Evolutionary conservation across 2,888 invertebrate genomes (phyloP).

Genomic region (Leptinotarsa peninsularis): DNA sequence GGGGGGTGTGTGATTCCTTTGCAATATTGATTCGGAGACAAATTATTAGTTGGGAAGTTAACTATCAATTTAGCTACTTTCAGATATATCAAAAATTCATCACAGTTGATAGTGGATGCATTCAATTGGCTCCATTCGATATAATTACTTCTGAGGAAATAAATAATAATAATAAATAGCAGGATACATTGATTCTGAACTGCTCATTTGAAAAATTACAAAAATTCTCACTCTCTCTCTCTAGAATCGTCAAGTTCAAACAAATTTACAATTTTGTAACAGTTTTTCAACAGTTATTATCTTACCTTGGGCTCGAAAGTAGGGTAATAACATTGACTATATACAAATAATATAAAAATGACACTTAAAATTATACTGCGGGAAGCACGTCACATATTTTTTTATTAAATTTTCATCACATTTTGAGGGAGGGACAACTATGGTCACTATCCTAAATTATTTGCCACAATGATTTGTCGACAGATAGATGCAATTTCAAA

Average conservation of each 20-base stretch:
- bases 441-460: background rate
- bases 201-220: too few species aligned
- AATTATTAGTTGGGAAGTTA: too few species aligned
- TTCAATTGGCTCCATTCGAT: too few species aligned
- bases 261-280: background rate
- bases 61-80: too few species aligned
- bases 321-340: slow-evolving; percentile 45
- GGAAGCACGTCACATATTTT: background rate
- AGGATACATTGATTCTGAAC: too few species aligned
- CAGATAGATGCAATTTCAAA: background rate
- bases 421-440: background rate
- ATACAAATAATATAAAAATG: slow-evolving; percentile 28
- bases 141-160: too few species aligned
- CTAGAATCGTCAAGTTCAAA: background rate
- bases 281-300: slow-evolving; percentile 39
- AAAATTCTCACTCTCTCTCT: background rate
- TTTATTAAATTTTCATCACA: slow-evolving; percentile 3
- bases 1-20: too few species aligned
- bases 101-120: too few species aligned
- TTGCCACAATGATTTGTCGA: background rate
- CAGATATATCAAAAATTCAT: too few species aligned
- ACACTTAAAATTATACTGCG: background rate
- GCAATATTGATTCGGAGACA: too few species aligned
- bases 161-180: too few species aligned
- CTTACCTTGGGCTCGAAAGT: slow-evolving; percentile 56